Conservation (phyloP, 1,140 invertebrate genomes). For the Papilio glaucus region DNA sequence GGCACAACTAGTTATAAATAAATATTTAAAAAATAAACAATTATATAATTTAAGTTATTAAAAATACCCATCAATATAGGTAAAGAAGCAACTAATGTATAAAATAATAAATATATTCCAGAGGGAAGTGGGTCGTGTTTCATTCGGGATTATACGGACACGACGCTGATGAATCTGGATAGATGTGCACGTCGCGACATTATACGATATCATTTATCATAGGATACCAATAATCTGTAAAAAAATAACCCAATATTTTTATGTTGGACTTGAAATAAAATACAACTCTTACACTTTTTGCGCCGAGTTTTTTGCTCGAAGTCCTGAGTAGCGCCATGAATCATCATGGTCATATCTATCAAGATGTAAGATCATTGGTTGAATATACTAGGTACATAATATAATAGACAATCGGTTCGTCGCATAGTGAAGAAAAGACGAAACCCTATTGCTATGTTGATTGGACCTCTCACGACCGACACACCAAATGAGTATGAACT, state of each 20-base stretch:
- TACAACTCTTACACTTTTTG: too few species aligned
- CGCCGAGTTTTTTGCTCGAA: too few species aligned
- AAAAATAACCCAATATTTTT: not conserved
- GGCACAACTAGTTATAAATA: too few species aligned
- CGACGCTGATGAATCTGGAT: constrained; percentile 1
- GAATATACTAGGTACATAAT: too few species aligned
- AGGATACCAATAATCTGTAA: not conserved
- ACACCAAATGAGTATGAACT: too few species aligned
- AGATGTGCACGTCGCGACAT: not conserved
- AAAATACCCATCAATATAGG: constrained; percentile 84
- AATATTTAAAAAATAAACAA: constrained; percentile 80
- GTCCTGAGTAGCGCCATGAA: too few species aligned
- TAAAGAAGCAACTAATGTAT: constrained; percentile 85
- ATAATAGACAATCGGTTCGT: too few species aligned
- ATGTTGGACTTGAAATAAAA: not conserved
- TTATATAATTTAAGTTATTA: constrained; percentile 69
- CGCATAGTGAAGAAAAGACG: too few species aligned
- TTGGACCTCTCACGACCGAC: too few species aligned
- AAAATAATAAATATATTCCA: constrained; percentile 86
- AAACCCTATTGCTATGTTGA: too few species aligned
- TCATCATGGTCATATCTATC: too few species aligned
- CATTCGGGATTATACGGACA: constrained; percentile 16
- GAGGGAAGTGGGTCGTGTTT: constrained; percentile 65
- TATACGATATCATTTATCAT: not conserved
- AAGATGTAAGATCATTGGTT: too few species aligned